These are phyloP conservation scores for Griposia aprilina DNA, from an alignment of 2,888 invertebrate genomes.

Conservation along the genomic window DNA sequence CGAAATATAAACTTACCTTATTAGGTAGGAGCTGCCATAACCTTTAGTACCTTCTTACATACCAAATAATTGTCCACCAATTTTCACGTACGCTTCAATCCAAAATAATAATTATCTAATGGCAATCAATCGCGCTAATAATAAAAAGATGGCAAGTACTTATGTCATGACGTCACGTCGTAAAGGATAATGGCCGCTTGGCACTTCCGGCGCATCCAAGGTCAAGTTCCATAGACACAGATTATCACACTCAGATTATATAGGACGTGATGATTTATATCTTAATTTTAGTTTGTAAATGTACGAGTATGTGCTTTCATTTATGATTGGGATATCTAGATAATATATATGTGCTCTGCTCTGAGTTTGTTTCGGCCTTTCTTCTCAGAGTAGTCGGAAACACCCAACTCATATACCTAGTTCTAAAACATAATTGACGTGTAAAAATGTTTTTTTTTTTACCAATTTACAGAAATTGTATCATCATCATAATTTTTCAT, in stretches of 20 bases:
- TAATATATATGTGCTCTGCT: not conserved
- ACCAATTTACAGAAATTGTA: too few relatives aligned
- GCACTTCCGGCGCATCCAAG: constrained; percentile 72
- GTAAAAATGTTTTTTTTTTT: too few relatives aligned
- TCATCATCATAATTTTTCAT: too few relatives aligned
- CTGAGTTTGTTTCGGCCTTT: too few relatives aligned
- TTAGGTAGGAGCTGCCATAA: constrained; percentile 9
- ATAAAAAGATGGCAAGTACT: constrained; percentile 50
- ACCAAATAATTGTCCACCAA: constrained; percentile 33
- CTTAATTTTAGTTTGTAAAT: constrained; percentile 8
- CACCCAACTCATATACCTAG: too few relatives aligned
- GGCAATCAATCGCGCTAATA: constrained; percentile 51
- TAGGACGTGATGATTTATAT: constrained; percentile 37
- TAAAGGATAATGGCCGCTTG: constrained; percentile 66
- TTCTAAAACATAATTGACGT: too few relatives aligned
- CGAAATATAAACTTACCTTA: not conserved
- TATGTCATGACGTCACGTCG: constrained; percentile 47
- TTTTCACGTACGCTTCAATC: constrained; percentile 40
- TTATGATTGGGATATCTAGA: not conserved
- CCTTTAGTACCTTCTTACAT: constrained; percentile 17
- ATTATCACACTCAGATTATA: too few relatives aligned
- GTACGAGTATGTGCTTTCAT: not conserved
- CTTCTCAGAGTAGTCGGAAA: too few relatives aligned
- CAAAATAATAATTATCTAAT: constrained; percentile 52
- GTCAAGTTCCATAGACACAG: constrained; percentile 63